phyloP scores from a whole-genome alignment of 2,888 invertebrate species.

The Volucella bombylans region DNA sequence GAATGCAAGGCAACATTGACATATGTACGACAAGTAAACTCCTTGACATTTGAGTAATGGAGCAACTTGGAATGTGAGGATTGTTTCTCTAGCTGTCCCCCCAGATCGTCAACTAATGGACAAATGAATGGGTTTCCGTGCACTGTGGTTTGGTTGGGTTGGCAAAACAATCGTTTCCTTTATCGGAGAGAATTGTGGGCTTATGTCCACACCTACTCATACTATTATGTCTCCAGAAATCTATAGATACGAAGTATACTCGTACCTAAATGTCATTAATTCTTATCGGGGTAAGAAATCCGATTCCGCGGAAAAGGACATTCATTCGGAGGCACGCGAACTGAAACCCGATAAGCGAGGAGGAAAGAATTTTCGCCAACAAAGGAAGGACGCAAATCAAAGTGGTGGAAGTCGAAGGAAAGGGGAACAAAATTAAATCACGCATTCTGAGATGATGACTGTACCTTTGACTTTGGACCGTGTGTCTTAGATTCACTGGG shows the following conservation, averaged over 20 bases:
- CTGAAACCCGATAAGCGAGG: conserved; percentile 49
- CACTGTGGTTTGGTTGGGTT: conserved; percentile 24
- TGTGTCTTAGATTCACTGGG: too few species aligned
- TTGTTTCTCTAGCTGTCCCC: conserved; percentile 37
- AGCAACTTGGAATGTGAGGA: conserved; percentile 34
- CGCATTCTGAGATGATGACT: background rate
- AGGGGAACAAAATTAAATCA: conserved; percentile 33
- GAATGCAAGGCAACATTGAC: conserved; percentile 11
- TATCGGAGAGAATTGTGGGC: conserved; percentile 13
- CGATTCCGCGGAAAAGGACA: conserved; percentile 61
- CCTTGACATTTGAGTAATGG: conserved; percentile 69
- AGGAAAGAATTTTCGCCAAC: conserved; percentile 18
- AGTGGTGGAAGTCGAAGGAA: background rate
- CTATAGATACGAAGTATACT: background rate
- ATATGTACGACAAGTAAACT: conserved; percentile 24
- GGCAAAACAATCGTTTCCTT: conserved; percentile 50
- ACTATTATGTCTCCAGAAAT: conserved; percentile 42
- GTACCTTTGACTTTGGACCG: background rate
- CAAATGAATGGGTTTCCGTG: conserved; percentile 54
- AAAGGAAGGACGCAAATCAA: conserved; percentile 31
- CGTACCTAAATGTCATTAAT: conserved; percentile 56
- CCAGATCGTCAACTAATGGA: conserved; percentile 48
- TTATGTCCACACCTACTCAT: conserved; percentile 17
- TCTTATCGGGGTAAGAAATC: conserved; percentile 46
- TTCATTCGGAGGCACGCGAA: conserved; percentile 45